Evolutionary conservation across 2,888 invertebrate genomes (phyloP).

Genomic region (Lathronympha strigana): DNA sequence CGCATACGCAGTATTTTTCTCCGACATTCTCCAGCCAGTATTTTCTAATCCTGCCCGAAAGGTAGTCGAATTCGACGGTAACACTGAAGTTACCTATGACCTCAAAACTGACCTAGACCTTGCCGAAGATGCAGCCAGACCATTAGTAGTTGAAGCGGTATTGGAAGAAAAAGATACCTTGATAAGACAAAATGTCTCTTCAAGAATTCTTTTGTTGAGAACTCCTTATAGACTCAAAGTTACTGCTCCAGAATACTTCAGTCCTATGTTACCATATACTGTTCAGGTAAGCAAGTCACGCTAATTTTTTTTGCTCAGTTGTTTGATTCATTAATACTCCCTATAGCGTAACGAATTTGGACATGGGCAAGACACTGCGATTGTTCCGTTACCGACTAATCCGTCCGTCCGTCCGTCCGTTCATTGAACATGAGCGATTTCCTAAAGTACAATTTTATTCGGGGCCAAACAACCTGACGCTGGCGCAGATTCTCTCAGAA

Average conservation of each 20-base stretch:
- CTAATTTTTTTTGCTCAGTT: not conserved
- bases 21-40: slow-evolving; percentile 91
- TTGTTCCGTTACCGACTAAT: slow-evolving; percentile 7
- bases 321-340: not conserved
- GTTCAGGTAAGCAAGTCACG: slow-evolving; percentile 85
- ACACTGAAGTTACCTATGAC: slow-evolving; percentile 89
- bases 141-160: slow-evolving; percentile 93
- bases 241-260: slow-evolving; percentile 93
- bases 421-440: no score
- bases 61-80: slow-evolving; percentile 87
- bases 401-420: no score
- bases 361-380: not conserved
- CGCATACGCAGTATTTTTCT: slow-evolving; percentile 92
- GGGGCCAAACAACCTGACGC: no score
- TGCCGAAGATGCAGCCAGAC: slow-evolving; percentile 90
- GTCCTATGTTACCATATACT: slow-evolving; percentile 93
- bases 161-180: slow-evolving; percentile 96
- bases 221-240: slow-evolving; percentile 87
- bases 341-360: slow-evolving; percentile 6
- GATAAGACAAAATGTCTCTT: slow-evolving; percentile 91
- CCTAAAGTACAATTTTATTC: no score
- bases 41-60: slow-evolving; percentile 89
- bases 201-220: slow-evolving; percentile 85
- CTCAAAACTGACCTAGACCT: slow-evolving; percentile 90
- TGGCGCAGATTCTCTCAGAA: no score